These are phyloP conservation scores for Nothocercus nigrocapillus DNA, from an alignment of 2,113 vertebrate genomes.

Conservation along the genomic window DNA sequence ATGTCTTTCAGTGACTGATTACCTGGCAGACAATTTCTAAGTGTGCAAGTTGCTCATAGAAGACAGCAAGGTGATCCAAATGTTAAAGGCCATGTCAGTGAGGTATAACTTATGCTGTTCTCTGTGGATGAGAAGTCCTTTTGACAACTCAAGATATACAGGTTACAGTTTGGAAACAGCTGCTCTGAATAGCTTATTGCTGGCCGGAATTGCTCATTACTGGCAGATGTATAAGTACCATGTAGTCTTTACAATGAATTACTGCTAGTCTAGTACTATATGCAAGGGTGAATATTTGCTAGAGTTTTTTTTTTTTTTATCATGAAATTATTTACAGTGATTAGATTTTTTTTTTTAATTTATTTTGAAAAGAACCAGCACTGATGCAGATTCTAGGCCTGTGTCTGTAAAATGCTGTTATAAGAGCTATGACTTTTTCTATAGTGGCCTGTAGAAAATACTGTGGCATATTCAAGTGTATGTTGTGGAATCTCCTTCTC, in stretches of 20 bases:
- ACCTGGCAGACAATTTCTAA: neutral
- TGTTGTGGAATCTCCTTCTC: no score
- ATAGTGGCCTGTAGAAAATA: neutral
- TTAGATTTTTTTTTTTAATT: neutral
- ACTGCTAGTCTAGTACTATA: neutral
- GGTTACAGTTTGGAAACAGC: neutral
- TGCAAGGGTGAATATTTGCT: neutral
- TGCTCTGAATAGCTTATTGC: neutral
- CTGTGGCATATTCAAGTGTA: rapidly evolving
- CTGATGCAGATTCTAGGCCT: neutral
- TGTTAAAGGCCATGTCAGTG: neutral
- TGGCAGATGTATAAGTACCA: neutral
- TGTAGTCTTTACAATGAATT: neutral
- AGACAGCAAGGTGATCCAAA: neutral
- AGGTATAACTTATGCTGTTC: neutral
- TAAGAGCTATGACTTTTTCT: neutral
- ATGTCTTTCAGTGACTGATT: neutral
- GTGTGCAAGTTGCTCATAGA: neutral
- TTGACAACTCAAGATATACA: neutral
- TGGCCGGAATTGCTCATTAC: neutral
- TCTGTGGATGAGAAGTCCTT: neutral
- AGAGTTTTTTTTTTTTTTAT: neutral
- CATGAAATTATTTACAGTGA: neutral
- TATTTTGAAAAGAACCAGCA: neutral
- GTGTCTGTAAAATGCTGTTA: neutral